These are phyloP conservation scores for Autographa gamma DNA, from an alignment of 2,888 invertebrate genomes.

Conservation along the genomic window DNA sequence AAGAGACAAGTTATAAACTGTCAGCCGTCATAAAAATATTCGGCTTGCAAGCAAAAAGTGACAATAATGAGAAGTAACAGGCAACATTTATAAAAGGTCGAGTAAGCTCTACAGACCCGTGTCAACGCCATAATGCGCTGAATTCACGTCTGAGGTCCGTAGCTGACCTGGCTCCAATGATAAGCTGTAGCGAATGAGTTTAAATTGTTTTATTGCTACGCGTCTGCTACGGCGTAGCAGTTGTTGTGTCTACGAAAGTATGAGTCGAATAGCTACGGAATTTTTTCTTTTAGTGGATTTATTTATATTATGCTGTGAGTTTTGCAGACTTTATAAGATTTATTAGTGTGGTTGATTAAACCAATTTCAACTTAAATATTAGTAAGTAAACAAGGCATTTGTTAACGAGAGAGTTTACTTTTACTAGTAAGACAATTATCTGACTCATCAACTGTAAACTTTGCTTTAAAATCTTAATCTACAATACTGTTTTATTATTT, in stretches of 20 bases:
- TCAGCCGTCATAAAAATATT: conserved; percentile 43
- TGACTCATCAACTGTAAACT: neutral
- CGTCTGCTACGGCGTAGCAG: neutral
- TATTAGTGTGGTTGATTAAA: too few relatives aligned
- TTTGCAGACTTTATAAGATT: too few relatives aligned
- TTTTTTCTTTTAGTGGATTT: neutral
- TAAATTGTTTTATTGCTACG: neutral
- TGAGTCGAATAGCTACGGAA: neutral
- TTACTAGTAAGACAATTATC: neutral
- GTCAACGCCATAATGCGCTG: conserved; percentile 64
- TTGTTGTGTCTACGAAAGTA: neutral
- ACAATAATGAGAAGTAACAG: conserved; percentile 56
- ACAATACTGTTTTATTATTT: neutral
- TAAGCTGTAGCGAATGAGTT: conserved; percentile 16
- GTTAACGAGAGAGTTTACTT: neutral
- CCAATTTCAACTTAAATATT: too few relatives aligned
- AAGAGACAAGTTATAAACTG: conserved; percentile 34
- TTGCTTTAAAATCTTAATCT: neutral
- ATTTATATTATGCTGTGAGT: too few relatives aligned
- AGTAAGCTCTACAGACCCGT: conserved; percentile 62
- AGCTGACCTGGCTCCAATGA: conserved; percentile 17
- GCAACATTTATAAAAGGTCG: conserved; percentile 65
- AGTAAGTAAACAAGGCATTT: neutral
- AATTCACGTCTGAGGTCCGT: conserved; percentile 58
- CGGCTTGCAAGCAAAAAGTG: conserved; percentile 50